These are phyloP conservation scores for Macrosiphum euphorbiae DNA, from an alignment of 2,888 invertebrate species.

Conservation along the genomic window DNA sequence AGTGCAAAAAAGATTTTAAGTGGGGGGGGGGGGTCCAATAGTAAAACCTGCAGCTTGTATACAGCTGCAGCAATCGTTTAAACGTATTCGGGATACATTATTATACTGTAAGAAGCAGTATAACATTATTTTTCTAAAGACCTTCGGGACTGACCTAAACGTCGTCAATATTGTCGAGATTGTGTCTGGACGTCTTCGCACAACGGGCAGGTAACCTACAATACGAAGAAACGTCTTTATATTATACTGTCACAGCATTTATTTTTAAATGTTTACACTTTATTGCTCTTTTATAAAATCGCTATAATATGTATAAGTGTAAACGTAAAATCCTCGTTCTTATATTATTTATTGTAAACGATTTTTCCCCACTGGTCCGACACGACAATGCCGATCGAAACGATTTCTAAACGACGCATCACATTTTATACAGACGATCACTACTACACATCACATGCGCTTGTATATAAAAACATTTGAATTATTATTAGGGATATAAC, in stretches of 20 bases:
- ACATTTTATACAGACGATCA: not conserved
- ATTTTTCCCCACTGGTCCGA: not conserved
- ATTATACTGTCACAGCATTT: not conserved
- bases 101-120: not conserved
- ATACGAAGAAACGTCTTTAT: conserved; percentile 22
- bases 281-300: not conserved
- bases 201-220: not conserved
- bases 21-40: not conserved
- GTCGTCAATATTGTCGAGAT: not conserved
- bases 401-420: conserved; percentile 29
- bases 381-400: conserved; percentile 27
- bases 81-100: not conserved
- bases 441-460: not conserved
- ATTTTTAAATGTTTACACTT: not conserved
- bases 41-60: not conserved
- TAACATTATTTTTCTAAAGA: not conserved
- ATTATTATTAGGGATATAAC: conserved; percentile 20
- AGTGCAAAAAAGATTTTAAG: not conserved
- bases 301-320: not conserved
- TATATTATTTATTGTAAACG: conserved; percentile 2
- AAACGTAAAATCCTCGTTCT: not conserved
- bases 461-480: not conserved
- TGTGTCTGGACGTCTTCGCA: not conserved
- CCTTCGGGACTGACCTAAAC: not conserved
- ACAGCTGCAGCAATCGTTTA: not conserved